phyloP scores from a whole-genome alignment of 1,140 invertebrate genomes.

The Meloidogyne chitwoodi region DNA sequence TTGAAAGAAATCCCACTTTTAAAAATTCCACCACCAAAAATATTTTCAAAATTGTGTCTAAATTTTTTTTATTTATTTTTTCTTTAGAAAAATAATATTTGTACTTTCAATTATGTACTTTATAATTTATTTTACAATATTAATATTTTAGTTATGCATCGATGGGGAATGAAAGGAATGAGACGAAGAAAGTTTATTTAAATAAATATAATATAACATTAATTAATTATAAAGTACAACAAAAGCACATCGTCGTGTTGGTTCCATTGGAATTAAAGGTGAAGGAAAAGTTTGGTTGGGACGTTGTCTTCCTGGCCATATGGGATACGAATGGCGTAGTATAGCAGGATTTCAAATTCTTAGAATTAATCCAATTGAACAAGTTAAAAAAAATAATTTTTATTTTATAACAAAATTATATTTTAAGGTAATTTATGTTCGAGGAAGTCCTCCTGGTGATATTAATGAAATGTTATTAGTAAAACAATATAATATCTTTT shows the following conservation, averaged over 20 bases:
- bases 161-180: constrained; percentile 90
- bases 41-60: too few species aligned
- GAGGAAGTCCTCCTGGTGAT: constrained; percentile 50
- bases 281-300: constrained; percentile 85
- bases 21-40: too few species aligned
- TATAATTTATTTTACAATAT: too few species aligned
- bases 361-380: constrained; percentile 53
- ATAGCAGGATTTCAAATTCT: constrained; percentile 68
- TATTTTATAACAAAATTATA: not conserved
- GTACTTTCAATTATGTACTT: too few species aligned
- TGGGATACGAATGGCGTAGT: constrained; percentile 75
- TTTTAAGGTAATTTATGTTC: constrained; percentile 53
- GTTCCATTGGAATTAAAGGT: constrained; percentile 74
- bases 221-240: constrained; percentile 70
- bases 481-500: not conserved
- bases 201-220: not conserved
- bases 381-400: too few species aligned
- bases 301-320: constrained; percentile 91
- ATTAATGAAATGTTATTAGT: constrained; percentile 42
- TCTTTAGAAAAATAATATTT: too few species aligned
- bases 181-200: constrained; percentile 65
- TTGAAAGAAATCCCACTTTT: too few species aligned
- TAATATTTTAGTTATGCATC: constrained; percentile 73
- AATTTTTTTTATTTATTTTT: too few species aligned
- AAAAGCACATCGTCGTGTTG: constrained; percentile 85